Evolutionary conservation across 2,888 invertebrate species (phyloP).

Genomic region (Patella ulyssiponensis): DNA sequence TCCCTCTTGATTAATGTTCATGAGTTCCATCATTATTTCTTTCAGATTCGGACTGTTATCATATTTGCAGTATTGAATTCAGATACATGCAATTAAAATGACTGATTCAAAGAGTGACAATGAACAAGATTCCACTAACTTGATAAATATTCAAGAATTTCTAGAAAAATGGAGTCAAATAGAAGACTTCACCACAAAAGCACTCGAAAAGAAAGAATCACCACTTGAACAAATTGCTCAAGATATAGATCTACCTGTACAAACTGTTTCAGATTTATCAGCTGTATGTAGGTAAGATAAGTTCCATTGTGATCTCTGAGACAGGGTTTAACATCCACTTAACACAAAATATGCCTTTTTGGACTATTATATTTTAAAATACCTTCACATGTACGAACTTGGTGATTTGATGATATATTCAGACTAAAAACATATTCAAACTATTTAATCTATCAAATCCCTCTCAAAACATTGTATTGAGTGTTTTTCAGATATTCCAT

Average conservation of each 20-base stretch:
- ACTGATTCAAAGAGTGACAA: no score
- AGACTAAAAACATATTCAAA: no score
- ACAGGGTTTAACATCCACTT: background rate
- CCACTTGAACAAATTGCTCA: slow-evolving; percentile 32
- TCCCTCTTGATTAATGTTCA: no score
- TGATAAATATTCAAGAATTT: slow-evolving; percentile 44
- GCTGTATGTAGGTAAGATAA: slow-evolving; percentile 50
- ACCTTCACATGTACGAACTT: no score
- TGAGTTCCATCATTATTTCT: no score
- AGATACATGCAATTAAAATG: no score
- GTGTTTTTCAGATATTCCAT: background rate
- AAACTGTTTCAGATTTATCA: slow-evolving; percentile 50
- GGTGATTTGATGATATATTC: no score
- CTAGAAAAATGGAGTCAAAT: slow-evolving; percentile 40
- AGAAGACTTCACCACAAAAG: slow-evolving; percentile 18
- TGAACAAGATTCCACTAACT: slow-evolving; percentile 17
- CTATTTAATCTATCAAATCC: no score
- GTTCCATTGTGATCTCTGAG: slow-evolving; percentile 1
- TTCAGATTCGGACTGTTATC: no score
- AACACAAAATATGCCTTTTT: background rate
- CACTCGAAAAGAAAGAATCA: slow-evolving; percentile 10
- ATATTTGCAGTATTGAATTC: no score
- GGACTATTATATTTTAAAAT: background rate
- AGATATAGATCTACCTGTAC: slow-evolving; percentile 42
- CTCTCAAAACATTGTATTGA: background rate